Evolutionary conservation across 2,797 vertebrate genomes (phyloP).

Genomic region (Myripristis murdjan): DNA sequence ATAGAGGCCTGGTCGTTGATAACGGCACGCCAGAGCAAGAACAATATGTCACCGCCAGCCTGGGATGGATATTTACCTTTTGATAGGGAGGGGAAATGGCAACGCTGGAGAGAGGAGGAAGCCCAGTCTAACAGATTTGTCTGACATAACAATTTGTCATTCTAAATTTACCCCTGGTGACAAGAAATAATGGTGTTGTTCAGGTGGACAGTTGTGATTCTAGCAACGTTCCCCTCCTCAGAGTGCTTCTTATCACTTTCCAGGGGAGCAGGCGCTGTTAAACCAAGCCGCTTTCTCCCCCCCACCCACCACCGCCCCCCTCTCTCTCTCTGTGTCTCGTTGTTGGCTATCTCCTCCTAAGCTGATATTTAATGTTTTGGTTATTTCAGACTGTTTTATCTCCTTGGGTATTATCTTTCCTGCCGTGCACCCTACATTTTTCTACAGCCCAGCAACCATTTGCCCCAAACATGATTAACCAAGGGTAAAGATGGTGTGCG

Average conservation of each 20-base stretch:
- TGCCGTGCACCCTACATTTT: slow-evolving; percentile 62
- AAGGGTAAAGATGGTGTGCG: slow-evolving; percentile 73
- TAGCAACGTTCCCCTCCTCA: slow-evolving; percentile 48
- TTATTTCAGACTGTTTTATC: slow-evolving; percentile 79
- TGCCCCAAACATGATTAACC: slow-evolving; percentile 79
- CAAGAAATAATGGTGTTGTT: slow-evolving; percentile 77
- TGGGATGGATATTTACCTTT: slow-evolving; percentile 63
- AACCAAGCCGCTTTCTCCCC: slow-evolving; percentile 63
- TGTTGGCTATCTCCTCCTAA: slow-evolving; percentile 60
- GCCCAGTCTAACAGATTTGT: slow-evolving; percentile 61
- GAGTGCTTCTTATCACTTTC: slow-evolving; percentile 73
- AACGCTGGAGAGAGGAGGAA: slow-evolving; percentile 45
- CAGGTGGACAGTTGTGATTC: slow-evolving; percentile 76
- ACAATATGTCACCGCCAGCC: slow-evolving; percentile 69
- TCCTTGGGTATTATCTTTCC: slow-evolving; percentile 74
- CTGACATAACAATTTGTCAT: slow-evolving; percentile 79
- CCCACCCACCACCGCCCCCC: too few species aligned
- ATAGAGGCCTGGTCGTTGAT: slow-evolving; percentile 61
- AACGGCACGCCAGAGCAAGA: slow-evolving; percentile 43
- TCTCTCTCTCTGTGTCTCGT: slow-evolving; percentile 40
- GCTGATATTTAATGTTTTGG: slow-evolving; percentile 76
- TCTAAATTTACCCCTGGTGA: slow-evolving; percentile 75
- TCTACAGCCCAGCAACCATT: slow-evolving; percentile 62
- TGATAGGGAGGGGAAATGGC: slow-evolving; percentile 64
- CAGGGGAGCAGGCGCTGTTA: slow-evolving; percentile 64